Evolutionary conservation across 2,113 vertebrate species (phyloP), one percentile per base, ranked within the genome.

Genomic region (Gobio gobio): DNA sequence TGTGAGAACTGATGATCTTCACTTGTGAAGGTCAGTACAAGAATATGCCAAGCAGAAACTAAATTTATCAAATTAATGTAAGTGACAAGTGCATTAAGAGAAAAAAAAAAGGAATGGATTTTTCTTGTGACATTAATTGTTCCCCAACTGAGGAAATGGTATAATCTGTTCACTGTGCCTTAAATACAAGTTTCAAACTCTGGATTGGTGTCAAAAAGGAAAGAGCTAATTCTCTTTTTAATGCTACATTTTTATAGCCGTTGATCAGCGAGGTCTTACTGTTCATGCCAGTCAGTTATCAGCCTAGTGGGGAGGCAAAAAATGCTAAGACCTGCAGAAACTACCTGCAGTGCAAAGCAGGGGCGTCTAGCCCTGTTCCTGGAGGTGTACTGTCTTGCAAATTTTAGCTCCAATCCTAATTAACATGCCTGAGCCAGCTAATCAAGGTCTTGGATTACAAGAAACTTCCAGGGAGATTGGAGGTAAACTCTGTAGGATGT

Each of bases 1-100:
- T 36, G 63, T 78, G 47, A 83, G 66, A 85, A 83, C 74, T 56
- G 78, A 82, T 82, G 20, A 81, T 78, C 24, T 59, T 78, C 16
- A 1, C 49, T 83, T 24, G 45, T 61, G n/a, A 83, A 83, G 63
- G 40, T 72, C 81, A 83, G 54, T 78, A 75, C 5, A 36, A 72
- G 64, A 87, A 78, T 73, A 58, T 47, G 54, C 66, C 64, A 58
- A 82, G 80, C 80, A 82, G 63, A 68, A 47, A 51, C 10, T 36
- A 68, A 36, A 82, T 82, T 56, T 56, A 54, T 82, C 80, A 82
- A 40, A 72, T 72, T 72, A 58, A 82, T 72, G 66, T 72, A 43
- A 58, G 29, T 72, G 49, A 72, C 29, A 82, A 72, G 80, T 68
- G 61, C 43, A 81, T 81, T 79, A 63, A 61, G 22, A 45, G n/a